These are phyloP conservation scores for Bombus vancouverensis DNA, from an alignment of 1,140 invertebrate genomes.

Conservation along the genomic window DNA sequence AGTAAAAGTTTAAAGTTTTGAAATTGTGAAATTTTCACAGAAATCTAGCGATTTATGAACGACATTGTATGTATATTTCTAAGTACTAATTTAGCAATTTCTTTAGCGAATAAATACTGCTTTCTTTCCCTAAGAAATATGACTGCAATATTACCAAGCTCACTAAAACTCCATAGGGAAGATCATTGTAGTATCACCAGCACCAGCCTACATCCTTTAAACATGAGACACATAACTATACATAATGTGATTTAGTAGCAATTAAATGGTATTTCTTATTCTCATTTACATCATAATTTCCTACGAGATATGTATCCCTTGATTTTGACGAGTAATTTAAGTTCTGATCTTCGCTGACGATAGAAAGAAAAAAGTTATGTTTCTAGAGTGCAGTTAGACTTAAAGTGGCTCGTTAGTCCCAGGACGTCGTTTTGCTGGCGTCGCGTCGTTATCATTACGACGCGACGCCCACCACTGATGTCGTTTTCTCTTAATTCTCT, in stretches of 20 bases:
- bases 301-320: background rate
- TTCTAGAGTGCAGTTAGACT: slow-evolving; percentile 46
- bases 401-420: slow-evolving; percentile 54
- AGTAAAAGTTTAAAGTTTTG: no score
- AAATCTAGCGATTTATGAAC: background rate
- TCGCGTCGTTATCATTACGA: slow-evolving; percentile 50
- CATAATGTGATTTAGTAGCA: background rate
- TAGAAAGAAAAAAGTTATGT: slow-evolving; percentile 42
- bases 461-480: slow-evolving; percentile 39
- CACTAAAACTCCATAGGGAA: background rate
- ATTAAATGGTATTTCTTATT: slow-evolving; percentile 4
- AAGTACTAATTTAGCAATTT: background rate
- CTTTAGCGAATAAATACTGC: background rate
- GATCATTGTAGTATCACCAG: no score
- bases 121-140: background rate
- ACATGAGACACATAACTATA: background rate
- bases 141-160: background rate
- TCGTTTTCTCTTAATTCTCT: slow-evolving; percentile 43
- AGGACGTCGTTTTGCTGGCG: slow-evolving; percentile 37
- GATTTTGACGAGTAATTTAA: slow-evolving; percentile 16
- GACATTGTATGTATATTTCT: background rate
- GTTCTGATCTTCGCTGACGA: slow-evolving; percentile 25
- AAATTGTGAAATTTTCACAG: no score
- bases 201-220: background rate
- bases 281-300: slow-evolving; percentile 46